phyloP scores from a whole-genome alignment of 1,140 invertebrate species.

The Zaprionus africanus region DNA sequence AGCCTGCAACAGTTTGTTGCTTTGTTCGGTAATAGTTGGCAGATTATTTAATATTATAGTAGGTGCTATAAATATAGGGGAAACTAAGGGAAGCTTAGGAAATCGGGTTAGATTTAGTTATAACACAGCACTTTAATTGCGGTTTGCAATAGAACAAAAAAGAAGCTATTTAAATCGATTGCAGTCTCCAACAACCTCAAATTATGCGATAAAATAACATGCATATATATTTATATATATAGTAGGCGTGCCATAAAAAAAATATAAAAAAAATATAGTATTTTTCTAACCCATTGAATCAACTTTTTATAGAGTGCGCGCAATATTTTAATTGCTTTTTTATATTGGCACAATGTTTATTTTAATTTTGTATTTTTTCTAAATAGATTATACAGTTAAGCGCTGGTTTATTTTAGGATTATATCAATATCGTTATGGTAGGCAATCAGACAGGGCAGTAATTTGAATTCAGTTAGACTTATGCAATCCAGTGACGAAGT shows the following conservation, averaged over 20 bases:
- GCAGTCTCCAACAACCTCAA: not conserved
- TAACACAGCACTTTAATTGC: conserved; percentile 4
- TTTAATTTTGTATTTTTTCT: conserved; percentile 18
- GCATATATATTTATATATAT: not conserved
- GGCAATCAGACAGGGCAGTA: not conserved
- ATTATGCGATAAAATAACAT: conserved; percentile 6
- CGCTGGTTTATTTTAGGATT: not conserved
- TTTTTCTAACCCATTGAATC: conserved; percentile 8
- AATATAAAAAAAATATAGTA: conserved; percentile 4
- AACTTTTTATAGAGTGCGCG: conserved; percentile 9
- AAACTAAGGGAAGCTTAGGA: not conserved
- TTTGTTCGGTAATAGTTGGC: too few species aligned
- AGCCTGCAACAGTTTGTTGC: not conserved
- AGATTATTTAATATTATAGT: not conserved
- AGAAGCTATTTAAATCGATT: not conserved
- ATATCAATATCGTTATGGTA: not conserved
- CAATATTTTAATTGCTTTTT: conserved; percentile 38
- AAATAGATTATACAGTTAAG: not conserved
- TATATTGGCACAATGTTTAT: conserved; percentile 16
- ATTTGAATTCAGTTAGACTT: not conserved
- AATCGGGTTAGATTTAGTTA: not conserved
- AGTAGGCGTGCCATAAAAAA: not conserved
- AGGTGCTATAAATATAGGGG: too few species aligned
- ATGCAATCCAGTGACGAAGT: not conserved
- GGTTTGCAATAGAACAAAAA: not conserved